Conservation (phyloP, 2,113 vertebrate genomes). For the Phalacrocorax carbo region DNA sequence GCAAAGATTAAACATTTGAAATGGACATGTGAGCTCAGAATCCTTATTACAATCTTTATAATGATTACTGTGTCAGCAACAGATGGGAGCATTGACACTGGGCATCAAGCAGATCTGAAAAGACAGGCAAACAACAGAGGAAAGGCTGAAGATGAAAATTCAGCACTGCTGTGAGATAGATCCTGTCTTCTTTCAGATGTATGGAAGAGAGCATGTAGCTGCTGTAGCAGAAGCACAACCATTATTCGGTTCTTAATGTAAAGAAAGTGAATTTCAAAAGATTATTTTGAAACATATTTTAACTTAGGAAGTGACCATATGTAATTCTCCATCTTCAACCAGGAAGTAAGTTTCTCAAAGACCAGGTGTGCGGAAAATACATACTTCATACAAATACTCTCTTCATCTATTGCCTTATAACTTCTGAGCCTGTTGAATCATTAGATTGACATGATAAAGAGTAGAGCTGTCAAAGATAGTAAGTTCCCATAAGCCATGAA, state of each 20-base stretch:
- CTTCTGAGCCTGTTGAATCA: not conserved
- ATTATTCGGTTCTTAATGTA: not conserved
- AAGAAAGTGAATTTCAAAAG: not conserved
- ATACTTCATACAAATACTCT: not conserved
- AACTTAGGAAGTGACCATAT: not conserved
- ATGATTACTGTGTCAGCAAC: not conserved
- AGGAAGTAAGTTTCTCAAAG: not conserved
- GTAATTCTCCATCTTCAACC: not conserved
- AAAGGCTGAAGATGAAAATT: not conserved
- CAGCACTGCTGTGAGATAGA: not conserved
- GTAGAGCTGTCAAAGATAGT: not conserved
- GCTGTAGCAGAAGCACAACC: not conserved
- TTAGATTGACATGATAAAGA: not conserved
- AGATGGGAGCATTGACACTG: fast-evolving
- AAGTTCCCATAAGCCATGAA: not conserved
- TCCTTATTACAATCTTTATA: not conserved
- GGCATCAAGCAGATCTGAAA: not conserved
- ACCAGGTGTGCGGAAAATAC: not conserved
- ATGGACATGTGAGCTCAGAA: not conserved
- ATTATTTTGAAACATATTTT: not conserved
- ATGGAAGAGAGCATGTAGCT: not conserved
- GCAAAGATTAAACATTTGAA: not conserved
- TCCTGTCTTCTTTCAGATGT: not conserved
- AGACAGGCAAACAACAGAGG: not conserved
- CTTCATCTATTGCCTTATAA: not conserved